These are phyloP conservation scores for Phymastichus coffea DNA, from an alignment of 1,140 invertebrate genomes.

Conservation along the genomic window DNA sequence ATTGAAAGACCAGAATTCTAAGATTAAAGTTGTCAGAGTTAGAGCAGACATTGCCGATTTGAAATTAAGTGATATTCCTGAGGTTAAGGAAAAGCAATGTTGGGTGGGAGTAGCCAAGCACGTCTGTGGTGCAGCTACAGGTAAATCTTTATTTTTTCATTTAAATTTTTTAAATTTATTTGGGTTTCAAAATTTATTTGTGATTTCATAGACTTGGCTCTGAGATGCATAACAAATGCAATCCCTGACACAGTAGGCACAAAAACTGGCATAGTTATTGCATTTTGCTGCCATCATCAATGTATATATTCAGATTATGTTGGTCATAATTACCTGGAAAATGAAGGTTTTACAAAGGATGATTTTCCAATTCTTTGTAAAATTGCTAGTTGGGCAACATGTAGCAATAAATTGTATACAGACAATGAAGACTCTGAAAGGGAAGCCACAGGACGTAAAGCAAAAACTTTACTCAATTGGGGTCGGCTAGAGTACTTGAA, in stretches of 20 bases:
- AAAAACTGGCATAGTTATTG: conserved; percentile 69
- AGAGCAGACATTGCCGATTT: conserved; percentile 75
- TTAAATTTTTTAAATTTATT: conserved; percentile 15
- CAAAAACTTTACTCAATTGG: conserved; percentile 75
- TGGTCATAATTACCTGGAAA: conserved; percentile 64
- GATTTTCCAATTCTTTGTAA: conserved; percentile 77
- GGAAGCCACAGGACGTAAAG: conserved; percentile 67
- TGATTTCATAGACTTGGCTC: conserved; percentile 64
- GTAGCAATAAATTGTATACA: conserved; percentile 60
- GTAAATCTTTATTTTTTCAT: conserved; percentile 46
- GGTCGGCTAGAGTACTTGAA: conserved; percentile 68
- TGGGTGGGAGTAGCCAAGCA: conserved; percentile 82
- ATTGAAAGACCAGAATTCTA: conserved; percentile 59
- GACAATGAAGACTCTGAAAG: conserved; percentile 45
- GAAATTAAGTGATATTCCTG: conserved; percentile 61
- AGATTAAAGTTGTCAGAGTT: conserved; percentile 61
- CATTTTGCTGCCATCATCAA: conserved; percentile 86
- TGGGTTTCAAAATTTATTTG: conserved; percentile 16
- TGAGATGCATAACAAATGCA: conserved; percentile 64
- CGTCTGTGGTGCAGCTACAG: conserved; percentile 81
- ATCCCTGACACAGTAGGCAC: conserved; percentile 41
- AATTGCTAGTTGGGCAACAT: conserved; percentile 83
- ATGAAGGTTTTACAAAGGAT: conserved; percentile 58
- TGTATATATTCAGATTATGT: conserved; percentile 72
- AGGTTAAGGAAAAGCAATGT: conserved; percentile 50